phyloP scores from a whole-genome alignment of 2,113 vertebrate genomes.

The Vulpes lagopus region DNA sequence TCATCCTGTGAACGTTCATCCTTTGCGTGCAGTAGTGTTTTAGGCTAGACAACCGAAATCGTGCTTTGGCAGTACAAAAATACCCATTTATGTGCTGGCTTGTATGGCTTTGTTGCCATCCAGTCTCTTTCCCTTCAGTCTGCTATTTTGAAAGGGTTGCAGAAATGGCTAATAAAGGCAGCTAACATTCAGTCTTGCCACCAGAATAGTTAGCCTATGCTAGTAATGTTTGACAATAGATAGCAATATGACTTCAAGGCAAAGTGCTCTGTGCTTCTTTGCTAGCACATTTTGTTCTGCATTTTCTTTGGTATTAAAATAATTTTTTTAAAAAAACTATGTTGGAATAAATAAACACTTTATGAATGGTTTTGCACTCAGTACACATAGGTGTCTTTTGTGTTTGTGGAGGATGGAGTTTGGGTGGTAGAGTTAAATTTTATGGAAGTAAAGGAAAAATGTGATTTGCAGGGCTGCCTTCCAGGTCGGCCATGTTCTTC shows the following conservation, averaged over 20 bases:
- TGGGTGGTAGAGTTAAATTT: background rate
- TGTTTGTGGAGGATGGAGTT: background rate
- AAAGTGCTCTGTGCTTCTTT: background rate
- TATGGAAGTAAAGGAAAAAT: constrained; percentile 49
- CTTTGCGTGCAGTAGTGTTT: background rate
- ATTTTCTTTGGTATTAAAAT: constrained; percentile 50
- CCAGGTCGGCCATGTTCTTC: constrained; percentile 27
- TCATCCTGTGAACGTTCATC: background rate
- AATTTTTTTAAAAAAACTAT: background rate
- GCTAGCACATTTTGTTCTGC: constrained; percentile 28
- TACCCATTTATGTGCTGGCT: background rate
- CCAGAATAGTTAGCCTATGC: background rate
- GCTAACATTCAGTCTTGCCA: background rate
- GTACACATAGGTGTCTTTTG: background rate
- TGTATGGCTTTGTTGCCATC: background rate
- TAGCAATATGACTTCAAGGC: background rate
- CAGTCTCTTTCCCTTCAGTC: background rate
- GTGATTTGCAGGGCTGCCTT: background rate
- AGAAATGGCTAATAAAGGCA: background rate
- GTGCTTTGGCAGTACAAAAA: constrained; percentile 13
- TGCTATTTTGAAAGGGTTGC: background rate
- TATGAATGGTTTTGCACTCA: constrained; percentile 20
- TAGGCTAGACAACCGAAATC: background rate
- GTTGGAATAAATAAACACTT: background rate
- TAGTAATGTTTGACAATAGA: background rate